phyloP scores from a whole-genome alignment of 64 coral and sea anemone species.

The Actinia equina region DNA sequence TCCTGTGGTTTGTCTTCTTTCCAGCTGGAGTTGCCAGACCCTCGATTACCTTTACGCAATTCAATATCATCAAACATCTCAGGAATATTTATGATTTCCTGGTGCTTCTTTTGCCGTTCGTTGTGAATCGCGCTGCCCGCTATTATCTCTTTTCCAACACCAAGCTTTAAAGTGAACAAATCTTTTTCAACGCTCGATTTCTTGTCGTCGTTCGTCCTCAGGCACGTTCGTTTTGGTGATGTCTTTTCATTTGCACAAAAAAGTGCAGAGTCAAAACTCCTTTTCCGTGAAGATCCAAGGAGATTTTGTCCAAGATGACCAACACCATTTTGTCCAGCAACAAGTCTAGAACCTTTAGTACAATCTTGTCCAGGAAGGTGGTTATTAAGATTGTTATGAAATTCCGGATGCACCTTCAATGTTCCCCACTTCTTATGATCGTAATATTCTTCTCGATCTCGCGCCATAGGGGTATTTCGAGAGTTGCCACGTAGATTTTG shows the following conservation, averaged over 20 bases:
- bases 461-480: not conserved
- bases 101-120: not conserved
- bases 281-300: not conserved
- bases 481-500: not conserved
- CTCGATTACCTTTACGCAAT: not conserved
- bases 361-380: not conserved
- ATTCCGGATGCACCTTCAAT: not conserved
- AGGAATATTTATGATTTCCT: not conserved
- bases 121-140: not conserved
- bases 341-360: not conserved
- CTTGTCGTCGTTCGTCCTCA: not conserved
- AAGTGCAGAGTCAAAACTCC: not conserved
- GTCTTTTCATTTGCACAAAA: not conserved
- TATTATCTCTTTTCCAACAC: not conserved
- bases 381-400: too few species aligned
- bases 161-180: not conserved
- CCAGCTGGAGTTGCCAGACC: not conserved
- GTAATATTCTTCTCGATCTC: not conserved
- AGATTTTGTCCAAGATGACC: not conserved
- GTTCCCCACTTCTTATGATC: not conserved
- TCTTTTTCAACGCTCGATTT: not conserved
- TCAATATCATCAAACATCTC: not conserved
- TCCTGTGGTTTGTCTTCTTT: not conserved
- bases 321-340: not conserved
- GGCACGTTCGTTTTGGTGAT: conserved; percentile 5